A percentile compares a stretch with the other conserved stretches of the same genome.
phyloP scores from a whole-genome alignment of 2,797 vertebrate species.

The Odontamblyopus lacepedii region DNA sequence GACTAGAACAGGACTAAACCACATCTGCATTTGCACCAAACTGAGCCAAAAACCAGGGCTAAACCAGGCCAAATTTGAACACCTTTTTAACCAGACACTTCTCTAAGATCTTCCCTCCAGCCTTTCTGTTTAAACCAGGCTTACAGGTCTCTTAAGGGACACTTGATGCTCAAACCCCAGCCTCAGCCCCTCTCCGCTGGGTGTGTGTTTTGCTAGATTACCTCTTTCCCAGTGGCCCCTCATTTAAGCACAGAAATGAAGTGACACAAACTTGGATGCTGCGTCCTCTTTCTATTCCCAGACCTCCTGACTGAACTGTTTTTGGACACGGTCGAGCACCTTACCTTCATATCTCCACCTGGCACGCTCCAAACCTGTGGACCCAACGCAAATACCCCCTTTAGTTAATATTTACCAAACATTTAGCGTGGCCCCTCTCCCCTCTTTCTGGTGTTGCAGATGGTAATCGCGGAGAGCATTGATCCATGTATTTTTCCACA shows the following conservation, averaged over 20 bases:
- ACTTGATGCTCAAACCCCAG: background rate
- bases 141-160: background rate
- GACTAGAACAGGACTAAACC: too few species aligned
- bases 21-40: too few species aligned
- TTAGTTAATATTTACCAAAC: conserved; percentile 66
- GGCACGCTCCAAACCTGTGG: conserved; percentile 55
- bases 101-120: background rate
- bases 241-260: conserved; percentile 18
- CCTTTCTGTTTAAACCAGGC: background rate
- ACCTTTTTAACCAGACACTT: background rate
- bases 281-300: conserved; percentile 32
- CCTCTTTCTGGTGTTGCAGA: conserved; percentile 62
- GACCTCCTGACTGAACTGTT: conserved; percentile 7
- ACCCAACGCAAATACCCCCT: conserved; percentile 54
- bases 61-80: background rate
- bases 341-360: conserved; percentile 49
- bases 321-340: conserved; percentile 47
- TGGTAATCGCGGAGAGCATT: conserved; percentile 66
- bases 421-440: conserved; percentile 62
- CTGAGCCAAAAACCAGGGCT: too few species aligned
- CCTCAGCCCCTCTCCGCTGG: background rate
- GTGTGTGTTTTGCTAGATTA: conserved; percentile 28
- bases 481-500: conserved; percentile 64
- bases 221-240: background rate
- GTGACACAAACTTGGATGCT: conserved; percentile 31